These are phyloP conservation scores for Trachemys scripta DNA, from an alignment of 2,113 vertebrate genomes.

Conservation along the genomic window DNA sequence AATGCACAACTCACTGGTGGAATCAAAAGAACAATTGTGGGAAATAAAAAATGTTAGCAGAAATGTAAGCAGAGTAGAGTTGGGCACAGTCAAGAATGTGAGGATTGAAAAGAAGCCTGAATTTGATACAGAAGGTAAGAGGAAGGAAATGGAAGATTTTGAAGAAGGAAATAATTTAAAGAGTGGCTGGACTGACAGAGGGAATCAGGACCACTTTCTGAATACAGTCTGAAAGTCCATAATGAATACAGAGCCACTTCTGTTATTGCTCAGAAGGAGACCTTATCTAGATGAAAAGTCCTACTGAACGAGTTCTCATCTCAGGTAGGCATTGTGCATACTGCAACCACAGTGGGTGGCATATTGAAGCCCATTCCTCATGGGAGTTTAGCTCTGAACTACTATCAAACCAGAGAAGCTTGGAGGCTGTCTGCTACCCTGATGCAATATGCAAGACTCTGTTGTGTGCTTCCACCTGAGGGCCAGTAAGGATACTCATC, in stretches of 20 bases:
- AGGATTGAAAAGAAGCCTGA: background rate
- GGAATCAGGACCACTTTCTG: background rate
- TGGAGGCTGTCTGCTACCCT: no score
- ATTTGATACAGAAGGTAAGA: background rate
- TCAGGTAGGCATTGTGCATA: background rate
- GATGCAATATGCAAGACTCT: no score
- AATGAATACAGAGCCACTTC: background rate
- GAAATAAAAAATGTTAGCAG: background rate
- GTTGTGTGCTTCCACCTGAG: no score
- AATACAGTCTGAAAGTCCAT: background rate
- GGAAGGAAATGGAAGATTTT: background rate
- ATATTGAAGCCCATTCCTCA: no score
- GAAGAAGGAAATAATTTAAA: background rate
- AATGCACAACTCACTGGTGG: background rate
- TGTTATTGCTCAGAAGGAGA: background rate
- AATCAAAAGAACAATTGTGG: background rate
- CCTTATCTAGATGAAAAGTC: background rate
- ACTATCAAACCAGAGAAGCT: no score
- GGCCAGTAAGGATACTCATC: no score
- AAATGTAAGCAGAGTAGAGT: background rate
- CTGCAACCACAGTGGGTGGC: no score
- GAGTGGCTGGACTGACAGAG: background rate
- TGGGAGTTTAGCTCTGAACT: no score
- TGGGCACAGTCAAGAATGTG: background rate
- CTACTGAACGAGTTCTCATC: background rate